A percentile compares a stretch with the other conserved stretches of the same genome.
Conservation (phyloP, 2,888 invertebrate genomes). For the Smittia sp. region DNA sequence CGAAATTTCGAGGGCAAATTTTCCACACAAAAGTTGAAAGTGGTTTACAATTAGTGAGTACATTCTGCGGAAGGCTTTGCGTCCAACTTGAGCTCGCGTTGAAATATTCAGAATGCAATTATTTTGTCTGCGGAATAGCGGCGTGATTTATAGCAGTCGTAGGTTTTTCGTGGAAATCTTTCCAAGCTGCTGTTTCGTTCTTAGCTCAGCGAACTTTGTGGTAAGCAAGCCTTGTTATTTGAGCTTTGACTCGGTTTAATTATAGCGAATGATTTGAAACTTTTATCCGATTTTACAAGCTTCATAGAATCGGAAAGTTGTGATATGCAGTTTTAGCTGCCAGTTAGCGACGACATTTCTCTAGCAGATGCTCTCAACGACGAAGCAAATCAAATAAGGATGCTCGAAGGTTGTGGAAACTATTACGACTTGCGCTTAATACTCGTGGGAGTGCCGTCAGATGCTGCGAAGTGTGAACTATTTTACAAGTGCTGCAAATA, state of each 20-base stretch:
- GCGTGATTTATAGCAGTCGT: no score
- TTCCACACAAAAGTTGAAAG: conserved; percentile 7
- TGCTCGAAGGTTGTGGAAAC: not conserved
- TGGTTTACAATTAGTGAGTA: conserved; percentile 39
- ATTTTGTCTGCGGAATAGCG: conserved; percentile 1
- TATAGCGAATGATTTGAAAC: no score
- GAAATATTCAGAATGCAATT: conserved; percentile 34
- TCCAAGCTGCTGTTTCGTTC: no score
- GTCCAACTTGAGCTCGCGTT: not conserved
- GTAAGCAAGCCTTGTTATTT: no score
- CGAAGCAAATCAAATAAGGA: no score
- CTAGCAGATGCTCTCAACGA: no score
- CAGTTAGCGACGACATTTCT: no score
- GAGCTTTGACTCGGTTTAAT: no score
- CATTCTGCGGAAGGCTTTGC: conserved; percentile 10
- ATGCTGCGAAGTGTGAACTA: conserved; percentile 2
- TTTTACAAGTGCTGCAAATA: conserved; percentile 7
- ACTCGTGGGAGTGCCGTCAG: not conserved
- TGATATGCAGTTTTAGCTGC: not conserved
- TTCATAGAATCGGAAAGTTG: not conserved
- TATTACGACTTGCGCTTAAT: not conserved
- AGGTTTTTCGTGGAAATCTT: no score
- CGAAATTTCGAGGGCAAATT: not conserved
- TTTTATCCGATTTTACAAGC: no score
- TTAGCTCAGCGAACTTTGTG: no score